Evolutionary conservation across 2,888 invertebrate species (phyloP).

Genomic region (Oligia strigilis): DNA sequence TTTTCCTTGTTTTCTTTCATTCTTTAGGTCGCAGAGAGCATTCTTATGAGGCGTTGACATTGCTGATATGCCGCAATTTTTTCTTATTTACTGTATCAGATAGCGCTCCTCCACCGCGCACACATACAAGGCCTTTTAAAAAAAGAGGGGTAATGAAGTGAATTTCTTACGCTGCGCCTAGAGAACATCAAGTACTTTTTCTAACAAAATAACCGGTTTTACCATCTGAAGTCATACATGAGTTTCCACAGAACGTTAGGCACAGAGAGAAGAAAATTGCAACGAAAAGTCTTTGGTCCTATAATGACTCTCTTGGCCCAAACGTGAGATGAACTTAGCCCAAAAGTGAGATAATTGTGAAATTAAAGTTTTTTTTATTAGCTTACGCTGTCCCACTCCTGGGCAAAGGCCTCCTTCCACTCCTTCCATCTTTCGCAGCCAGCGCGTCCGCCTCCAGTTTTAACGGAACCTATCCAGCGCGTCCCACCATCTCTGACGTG

Average conservation of each 20-base stretch:
- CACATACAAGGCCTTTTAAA: slow-evolving; percentile 40
- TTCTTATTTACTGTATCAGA: slow-evolving; percentile 64
- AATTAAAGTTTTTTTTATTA: neutral
- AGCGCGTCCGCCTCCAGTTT: neutral
- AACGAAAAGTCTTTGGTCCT: neutral
- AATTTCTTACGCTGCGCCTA: neutral
- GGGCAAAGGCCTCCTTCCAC: neutral
- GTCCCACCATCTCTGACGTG: neutral
- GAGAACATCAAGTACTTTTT: neutral
- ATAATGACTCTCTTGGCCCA: neutral
- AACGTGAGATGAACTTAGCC: neutral
- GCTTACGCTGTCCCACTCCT: neutral
- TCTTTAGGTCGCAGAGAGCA: slow-evolving; percentile 53
- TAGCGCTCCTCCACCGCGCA: slow-evolving; percentile 38
- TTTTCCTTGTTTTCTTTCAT: slow-evolving; percentile 58
- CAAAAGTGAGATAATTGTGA: no score
- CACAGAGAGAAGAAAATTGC: neutral
- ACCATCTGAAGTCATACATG: neutral
- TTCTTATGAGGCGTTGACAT: slow-evolving; percentile 64
- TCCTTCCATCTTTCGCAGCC: neutral
- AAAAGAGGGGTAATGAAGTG: slow-evolving; percentile 39
- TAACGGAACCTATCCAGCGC: neutral
- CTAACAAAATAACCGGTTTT: neutral
- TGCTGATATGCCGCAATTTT: slow-evolving; percentile 63
- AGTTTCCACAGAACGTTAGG: neutral